Base-by-base conservation (phyloP, 2,797 vertebrate species). In the Cuniculus paca region DNA sequence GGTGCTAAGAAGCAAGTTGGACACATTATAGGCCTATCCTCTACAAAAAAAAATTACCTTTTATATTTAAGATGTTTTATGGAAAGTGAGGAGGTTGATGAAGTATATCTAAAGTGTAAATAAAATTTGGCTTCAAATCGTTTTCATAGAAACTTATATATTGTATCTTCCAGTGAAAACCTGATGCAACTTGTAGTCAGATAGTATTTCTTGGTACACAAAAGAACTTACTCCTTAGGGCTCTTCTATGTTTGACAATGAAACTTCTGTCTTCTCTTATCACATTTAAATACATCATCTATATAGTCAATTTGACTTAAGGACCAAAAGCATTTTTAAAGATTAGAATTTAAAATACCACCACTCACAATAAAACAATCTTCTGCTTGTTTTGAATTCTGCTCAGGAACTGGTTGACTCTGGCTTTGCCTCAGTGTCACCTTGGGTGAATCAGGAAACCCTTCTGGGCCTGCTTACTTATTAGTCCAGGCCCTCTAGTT, bases 101-200 rank as follows among this genome's bases (percentile, higher is more conserved):
- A 94, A 70, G 31, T 56, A 26, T 60, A 22, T 8, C 48, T 97
- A 31, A 50, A 85, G 79, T 77, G 5, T 72, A 95, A 95, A 95
- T 72, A 98, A 95, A 98, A 56, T 88, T 91, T 94, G 45, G 94
- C n/a, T 82, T 85, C 79, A 92, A 97, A 95, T 36, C 56, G 50
- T 39, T 81, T 83, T 54, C 80, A 39, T 9, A 92, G 34, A 96
- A 60, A 92, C 58, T 22, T 77, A 93, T 52, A 89, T 56, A 63
- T 65, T 95, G 36, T 7, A 45, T 77, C 17, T 97, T 94, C 60
- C 97, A 98, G 96, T 89, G 90, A 96, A 97, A 97, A 84, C 50
- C 85, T 96, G 84, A 91, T 68, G 95, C 39, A 31, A 11, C 85
- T 68, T 88, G 81, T 95, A 31, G 48, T 88, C 89, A 68, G 42